These are phyloP conservation scores for Seriola aureovittata DNA, from an alignment of 2,113 vertebrate genomes.

Conservation along the genomic window DNA sequence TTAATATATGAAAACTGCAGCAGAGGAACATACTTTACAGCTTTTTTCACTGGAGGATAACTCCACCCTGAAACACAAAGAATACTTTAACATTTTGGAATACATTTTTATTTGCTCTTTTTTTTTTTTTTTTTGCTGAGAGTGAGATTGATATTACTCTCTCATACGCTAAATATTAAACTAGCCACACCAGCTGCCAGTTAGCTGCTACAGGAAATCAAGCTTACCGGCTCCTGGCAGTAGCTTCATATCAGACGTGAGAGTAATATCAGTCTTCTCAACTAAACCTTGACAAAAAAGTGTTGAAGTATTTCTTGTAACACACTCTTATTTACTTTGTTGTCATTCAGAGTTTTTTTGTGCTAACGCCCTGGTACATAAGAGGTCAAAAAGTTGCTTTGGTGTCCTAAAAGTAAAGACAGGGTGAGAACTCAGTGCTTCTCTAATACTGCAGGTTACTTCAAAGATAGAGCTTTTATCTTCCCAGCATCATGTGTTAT, in stretches of 20 bases:
- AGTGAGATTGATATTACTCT: background rate
- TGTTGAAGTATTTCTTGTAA: too few relatives aligned
- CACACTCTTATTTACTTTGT: background rate
- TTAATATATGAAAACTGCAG: constrained; percentile 2
- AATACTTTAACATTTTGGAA: background rate
- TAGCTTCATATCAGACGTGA: too few relatives aligned
- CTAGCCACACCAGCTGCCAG: background rate
- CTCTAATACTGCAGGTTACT: background rate
- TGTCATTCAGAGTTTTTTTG: background rate
- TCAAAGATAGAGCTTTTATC: constrained; percentile 2
- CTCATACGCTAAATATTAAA: background rate
- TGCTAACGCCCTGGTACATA: background rate
- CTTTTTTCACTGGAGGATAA: constrained; percentile 1
- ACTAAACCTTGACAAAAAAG: too few relatives aligned
- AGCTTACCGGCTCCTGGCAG: too few relatives aligned
- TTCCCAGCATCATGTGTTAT: background rate
- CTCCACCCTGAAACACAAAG: background rate
- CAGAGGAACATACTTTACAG: background rate
- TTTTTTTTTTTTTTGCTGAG: background rate
- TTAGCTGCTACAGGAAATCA: background rate
- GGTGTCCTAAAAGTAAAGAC: background rate
- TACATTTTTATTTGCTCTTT: background rate
- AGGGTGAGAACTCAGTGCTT: background rate
- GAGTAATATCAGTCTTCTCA: too few relatives aligned
- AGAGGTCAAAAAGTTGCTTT: background rate